Evolutionary conservation across 2,888 invertebrate genomes (phyloP).

Genomic region (Fabriciana adippe): DNA sequence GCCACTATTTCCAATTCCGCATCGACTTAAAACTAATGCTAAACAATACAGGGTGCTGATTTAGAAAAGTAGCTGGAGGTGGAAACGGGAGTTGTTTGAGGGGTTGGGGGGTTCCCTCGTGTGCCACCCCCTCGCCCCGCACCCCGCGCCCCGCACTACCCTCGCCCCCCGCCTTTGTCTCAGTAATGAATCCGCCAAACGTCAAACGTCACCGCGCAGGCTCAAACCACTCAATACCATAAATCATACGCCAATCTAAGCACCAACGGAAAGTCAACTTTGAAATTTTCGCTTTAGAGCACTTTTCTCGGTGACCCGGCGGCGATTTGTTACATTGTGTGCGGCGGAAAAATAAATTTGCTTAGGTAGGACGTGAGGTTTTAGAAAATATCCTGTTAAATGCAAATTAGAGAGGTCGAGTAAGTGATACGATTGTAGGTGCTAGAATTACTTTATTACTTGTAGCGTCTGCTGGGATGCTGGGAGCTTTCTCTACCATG

Average conservation of each 20-base stretch:
- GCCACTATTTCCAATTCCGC: constrained; percentile 3
- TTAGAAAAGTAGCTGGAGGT: constrained; percentile 75
- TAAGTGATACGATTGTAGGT: constrained; percentile 59
- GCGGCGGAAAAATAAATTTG: constrained; percentile 51
- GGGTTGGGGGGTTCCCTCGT: constrained; percentile 46
- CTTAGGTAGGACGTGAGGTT: constrained; percentile 69
- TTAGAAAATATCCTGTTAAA: constrained; percentile 69
- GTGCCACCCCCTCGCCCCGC: constrained; percentile 43
- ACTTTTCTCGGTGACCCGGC: constrained; percentile 26
- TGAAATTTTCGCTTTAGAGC: constrained; percentile 38
- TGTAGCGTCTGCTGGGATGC: constrained; percentile 16
- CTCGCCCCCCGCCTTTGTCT: constrained; percentile 66
- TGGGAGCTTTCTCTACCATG: neutral
- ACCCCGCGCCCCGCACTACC: constrained; percentile 41
- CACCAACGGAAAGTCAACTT: constrained; percentile 58
- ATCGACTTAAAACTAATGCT: constrained; percentile 47
- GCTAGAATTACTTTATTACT: constrained; percentile 57
- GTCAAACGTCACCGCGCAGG: constrained; percentile 75
- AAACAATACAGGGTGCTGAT: constrained; percentile 75
- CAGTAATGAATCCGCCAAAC: constrained; percentile 81
- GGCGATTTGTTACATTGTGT: constrained; percentile 33
- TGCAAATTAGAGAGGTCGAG: constrained; percentile 67
- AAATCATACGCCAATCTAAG: constrained; percentile 62
- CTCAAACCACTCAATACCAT: constrained; percentile 61
- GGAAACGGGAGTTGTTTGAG: constrained; percentile 44